phyloP scores from a whole-genome alignment of 2,113 vertebrate species.

The Toxotes chatareus region DNA sequence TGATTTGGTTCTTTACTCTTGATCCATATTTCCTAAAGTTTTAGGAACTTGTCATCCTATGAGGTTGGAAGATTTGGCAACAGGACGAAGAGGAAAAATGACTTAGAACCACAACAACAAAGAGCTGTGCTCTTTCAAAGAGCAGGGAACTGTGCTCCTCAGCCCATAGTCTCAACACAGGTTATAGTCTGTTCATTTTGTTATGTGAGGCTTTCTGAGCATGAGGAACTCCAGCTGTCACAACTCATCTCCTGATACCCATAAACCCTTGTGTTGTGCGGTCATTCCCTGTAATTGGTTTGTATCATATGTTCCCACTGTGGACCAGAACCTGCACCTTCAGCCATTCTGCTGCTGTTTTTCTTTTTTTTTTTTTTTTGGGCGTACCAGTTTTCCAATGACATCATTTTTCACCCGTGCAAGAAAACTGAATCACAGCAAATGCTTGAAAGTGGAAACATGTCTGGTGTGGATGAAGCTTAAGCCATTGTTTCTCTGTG shows the following conservation, averaged over 20 bases:
- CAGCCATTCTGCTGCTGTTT: constrained; percentile 17
- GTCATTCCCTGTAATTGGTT: constrained; percentile 55
- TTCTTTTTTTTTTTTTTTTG: constrained; percentile 9
- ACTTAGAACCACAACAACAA: constrained; percentile 12
- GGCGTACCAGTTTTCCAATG: constrained; percentile 14
- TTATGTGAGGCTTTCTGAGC: constrained; percentile 44
- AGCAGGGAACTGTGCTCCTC: neutral
- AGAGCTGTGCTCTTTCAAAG: constrained; percentile 15
- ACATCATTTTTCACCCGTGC: neutral
- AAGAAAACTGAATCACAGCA: constrained; percentile 11
- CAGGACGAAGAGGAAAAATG: neutral
- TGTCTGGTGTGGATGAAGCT: neutral
- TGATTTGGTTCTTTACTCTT: neutral
- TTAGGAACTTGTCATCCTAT: constrained; percentile 3
- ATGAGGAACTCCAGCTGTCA: constrained; percentile 48
- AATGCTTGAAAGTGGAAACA: constrained; percentile 14
- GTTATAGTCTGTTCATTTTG: constrained; percentile 20
- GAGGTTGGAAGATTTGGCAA: constrained; percentile 10
- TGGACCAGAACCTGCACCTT: constrained; percentile 33
- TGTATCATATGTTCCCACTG: constrained; percentile 44
- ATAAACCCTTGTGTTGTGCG: constrained; percentile 42
- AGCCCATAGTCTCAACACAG: constrained; percentile 11
- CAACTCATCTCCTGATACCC: constrained; percentile 39
- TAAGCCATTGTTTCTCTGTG: constrained; percentile 21
- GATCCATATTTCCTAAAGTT: neutral